Percentiles rank a stretch among this genome's conserved stretches.
phyloP scores from a whole-genome alignment of 2,113 vertebrate genomes.

The Cricetomys ansorgei region DNA sequence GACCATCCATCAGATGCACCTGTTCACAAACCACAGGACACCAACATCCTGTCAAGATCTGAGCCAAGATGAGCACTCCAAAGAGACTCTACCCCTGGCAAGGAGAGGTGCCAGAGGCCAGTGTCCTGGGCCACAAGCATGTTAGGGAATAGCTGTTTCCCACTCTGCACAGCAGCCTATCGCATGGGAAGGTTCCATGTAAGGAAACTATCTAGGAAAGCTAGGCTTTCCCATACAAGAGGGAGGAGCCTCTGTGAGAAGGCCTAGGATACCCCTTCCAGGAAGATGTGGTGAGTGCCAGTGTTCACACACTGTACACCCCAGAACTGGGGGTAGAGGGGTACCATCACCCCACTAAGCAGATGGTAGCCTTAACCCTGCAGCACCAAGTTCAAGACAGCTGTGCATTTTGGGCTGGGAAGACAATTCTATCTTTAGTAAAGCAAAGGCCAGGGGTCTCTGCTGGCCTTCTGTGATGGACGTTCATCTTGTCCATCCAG shows the following conservation, averaged over 20 bases:
- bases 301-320: accelerated
- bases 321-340: accelerated
- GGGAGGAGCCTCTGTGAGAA: neutral
- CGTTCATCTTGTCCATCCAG: neutral
- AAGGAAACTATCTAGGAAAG: neutral
- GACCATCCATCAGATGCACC: neutral
- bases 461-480: neutral
- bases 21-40: neutral
- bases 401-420: neutral
- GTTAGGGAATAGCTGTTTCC: neutral
- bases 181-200: neutral
- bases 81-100: neutral
- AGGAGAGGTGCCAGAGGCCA: neutral
- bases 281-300: neutral
- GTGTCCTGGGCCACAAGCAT: neutral
- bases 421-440: neutral
- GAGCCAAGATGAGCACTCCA: neutral
- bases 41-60: too few relatives aligned
- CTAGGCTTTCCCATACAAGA: neutral
- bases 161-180: neutral
- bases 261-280: neutral
- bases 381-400: neutral
- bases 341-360: neutral
- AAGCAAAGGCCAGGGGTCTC: neutral
- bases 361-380: accelerated